These are phyloP conservation scores for Perodicticus potto DNA, from an alignment of 2,797 vertebrate genomes.

Conservation along the genomic window DNA sequence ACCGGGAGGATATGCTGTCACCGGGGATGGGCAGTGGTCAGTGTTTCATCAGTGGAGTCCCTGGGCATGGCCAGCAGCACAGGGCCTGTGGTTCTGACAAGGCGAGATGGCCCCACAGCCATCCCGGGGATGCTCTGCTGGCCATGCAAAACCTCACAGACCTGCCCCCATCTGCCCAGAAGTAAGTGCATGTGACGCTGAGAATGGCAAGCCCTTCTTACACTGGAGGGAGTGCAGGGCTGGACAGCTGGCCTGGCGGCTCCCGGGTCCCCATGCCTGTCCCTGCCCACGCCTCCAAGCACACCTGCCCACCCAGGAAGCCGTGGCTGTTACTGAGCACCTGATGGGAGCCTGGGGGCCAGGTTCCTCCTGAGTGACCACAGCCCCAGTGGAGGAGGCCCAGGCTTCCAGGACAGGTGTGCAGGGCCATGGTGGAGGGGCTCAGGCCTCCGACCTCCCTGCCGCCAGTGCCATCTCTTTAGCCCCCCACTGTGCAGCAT, in stretches of 20 bases:
- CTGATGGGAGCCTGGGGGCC: neutral
- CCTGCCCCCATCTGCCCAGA: neutral
- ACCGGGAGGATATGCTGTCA: neutral
- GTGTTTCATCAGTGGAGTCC: neutral
- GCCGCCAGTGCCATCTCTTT: no score
- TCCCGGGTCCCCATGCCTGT: neutral
- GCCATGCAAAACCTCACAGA: rapidly evolving
- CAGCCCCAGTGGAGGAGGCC: rapidly evolving
- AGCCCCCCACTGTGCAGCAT: rapidly evolving
- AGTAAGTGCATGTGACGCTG: neutral
- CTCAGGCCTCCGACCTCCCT: neutral
- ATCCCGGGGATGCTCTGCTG: rapidly evolving
- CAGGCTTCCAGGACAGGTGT: rapidly evolving
- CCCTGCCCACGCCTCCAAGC: neutral
- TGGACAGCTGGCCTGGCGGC: neutral
- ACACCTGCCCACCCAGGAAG: neutral
- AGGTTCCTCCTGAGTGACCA: neutral
- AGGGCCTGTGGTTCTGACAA: rapidly evolving
- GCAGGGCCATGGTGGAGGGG: neutral
- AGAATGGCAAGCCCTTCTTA: neutral
- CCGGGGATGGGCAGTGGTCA: neutral
- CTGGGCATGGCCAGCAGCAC: neutral
- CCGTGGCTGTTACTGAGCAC: neutral
- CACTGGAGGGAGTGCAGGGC: neutral
- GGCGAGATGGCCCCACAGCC: rapidly evolving